Conservation (phyloP, 2,797 vertebrate species). For the Tragopan temminckii region DNA sequence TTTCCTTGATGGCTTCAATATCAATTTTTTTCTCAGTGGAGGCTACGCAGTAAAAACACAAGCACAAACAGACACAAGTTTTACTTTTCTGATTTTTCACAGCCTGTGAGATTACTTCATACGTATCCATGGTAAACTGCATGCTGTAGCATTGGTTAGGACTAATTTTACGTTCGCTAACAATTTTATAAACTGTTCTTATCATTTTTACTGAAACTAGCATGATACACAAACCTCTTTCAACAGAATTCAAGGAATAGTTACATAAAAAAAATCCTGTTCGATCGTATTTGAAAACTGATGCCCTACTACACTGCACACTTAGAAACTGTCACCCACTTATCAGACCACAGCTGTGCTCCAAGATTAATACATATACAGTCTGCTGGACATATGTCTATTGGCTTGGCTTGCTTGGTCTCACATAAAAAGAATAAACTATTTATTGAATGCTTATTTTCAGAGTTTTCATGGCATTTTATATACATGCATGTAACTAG, state of each 20-base stretch:
- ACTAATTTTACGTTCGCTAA: not conserved
- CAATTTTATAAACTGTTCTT: not conserved
- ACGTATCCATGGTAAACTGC: not conserved
- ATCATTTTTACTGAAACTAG: not conserved
- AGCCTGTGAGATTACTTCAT: not conserved
- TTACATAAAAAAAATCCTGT: not conserved
- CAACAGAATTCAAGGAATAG: not conserved
- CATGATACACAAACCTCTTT: not conserved
- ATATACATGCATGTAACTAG: not conserved
- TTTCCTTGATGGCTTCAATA: constrained; percentile 93
- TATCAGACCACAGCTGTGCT: not conserved
- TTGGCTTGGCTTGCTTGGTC: not conserved
- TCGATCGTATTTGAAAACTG: not conserved
- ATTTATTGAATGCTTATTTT: not conserved
- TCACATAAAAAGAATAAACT: not conserved
- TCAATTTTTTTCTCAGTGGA: constrained; percentile 89
- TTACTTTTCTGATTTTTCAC: not conserved
- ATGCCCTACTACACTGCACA: not conserved
- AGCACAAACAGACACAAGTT: not conserved
- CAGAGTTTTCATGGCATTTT: not conserved
- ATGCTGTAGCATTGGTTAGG: not conserved
- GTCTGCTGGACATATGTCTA: not conserved
- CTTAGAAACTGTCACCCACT: not conserved
- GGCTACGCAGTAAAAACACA: constrained; percentile 73
- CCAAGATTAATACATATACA: not conserved